Percentiles rank a stretch among this genome's conserved stretches.
phyloP scores from a whole-genome alignment of 2,113 vertebrate species.

The Sakesphorus luctuosus region DNA sequence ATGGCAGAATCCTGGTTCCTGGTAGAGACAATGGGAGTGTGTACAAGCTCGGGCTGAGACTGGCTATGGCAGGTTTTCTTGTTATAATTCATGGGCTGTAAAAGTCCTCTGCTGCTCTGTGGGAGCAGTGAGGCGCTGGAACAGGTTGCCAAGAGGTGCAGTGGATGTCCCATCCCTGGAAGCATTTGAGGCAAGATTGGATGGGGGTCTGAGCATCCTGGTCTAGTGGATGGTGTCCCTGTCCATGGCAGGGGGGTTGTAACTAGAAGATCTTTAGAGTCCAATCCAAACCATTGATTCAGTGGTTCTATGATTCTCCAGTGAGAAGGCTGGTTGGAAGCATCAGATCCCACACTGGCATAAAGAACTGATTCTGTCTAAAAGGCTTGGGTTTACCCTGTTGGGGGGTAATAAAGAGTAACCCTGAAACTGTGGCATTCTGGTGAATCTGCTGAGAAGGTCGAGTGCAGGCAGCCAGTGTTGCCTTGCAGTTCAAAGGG shows the following conservation, averaged over 20 bases:
- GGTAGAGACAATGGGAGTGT: not conserved
- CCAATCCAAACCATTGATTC: not conserved
- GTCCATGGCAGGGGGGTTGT: not conserved
- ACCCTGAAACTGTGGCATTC: not conserved
- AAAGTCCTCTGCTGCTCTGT: not conserved
- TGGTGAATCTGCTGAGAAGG: not conserved
- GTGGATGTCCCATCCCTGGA: not conserved
- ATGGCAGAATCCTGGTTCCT: not conserved
- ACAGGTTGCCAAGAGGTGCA: not conserved
- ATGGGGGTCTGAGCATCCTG: not conserved
- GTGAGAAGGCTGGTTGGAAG: not conserved
- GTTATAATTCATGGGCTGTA: not conserved
- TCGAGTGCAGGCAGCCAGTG: rapidly evolving
- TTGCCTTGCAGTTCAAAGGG: rapidly evolving
- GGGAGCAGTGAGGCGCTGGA: not conserved
- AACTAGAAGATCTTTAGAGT: not conserved
- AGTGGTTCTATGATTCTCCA: not conserved
- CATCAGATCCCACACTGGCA: rapidly evolving
- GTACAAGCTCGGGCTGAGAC: not conserved
- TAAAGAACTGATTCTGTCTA: not conserved
- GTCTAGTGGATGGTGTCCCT: not conserved
- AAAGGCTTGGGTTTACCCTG: rapidly evolving
- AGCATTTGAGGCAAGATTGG: not conserved
- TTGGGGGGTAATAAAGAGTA: not conserved
- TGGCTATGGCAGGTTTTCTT: not conserved